A percentile compares a stretch with the other conserved stretches of the same genome.
Evolutionary conservation across 2,113 vertebrate genomes (phyloP).

Genomic region (Syrrhaptes paradoxus): DNA sequence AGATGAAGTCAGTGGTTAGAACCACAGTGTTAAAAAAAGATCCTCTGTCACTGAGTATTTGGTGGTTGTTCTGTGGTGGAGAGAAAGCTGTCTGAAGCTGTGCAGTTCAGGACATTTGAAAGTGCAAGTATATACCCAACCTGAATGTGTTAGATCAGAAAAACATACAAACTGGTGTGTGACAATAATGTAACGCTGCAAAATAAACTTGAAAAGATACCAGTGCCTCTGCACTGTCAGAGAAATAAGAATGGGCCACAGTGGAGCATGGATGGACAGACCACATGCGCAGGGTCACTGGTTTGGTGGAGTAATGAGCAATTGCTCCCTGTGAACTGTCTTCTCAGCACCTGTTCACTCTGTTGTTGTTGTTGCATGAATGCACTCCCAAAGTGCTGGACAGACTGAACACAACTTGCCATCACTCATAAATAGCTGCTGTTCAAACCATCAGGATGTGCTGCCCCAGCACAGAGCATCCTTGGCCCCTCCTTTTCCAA

Average conservation of each 20-base stretch:
- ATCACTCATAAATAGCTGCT: neutral
- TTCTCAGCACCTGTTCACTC: neutral
- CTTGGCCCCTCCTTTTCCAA: neutral
- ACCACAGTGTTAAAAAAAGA: neutral
- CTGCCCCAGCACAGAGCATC: neutral
- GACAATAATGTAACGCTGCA: neutral
- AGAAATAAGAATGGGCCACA: neutral
- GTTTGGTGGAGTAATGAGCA: neutral
- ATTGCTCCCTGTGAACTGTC: neutral
- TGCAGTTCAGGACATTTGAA: neutral
- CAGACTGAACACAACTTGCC: neutral
- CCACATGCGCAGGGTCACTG: neutral
- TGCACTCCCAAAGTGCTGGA: neutral
- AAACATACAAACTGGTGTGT: neutral
- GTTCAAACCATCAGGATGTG: neutral
- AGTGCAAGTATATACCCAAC: neutral
- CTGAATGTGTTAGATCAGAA: neutral
- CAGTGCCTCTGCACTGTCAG: neutral
- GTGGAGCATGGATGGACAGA: neutral
- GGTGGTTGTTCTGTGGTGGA: neutral
- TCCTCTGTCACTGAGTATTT: neutral
- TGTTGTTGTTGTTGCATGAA: neutral
- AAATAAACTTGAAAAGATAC: neutral
- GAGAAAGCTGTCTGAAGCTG: neutral
- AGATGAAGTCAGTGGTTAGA: neutral